Percentiles rank a stretch among this genome's conserved stretches.
phyloP scores from a whole-genome alignment of 2,888 invertebrate genomes.

The Athalia circularis region DNA sequence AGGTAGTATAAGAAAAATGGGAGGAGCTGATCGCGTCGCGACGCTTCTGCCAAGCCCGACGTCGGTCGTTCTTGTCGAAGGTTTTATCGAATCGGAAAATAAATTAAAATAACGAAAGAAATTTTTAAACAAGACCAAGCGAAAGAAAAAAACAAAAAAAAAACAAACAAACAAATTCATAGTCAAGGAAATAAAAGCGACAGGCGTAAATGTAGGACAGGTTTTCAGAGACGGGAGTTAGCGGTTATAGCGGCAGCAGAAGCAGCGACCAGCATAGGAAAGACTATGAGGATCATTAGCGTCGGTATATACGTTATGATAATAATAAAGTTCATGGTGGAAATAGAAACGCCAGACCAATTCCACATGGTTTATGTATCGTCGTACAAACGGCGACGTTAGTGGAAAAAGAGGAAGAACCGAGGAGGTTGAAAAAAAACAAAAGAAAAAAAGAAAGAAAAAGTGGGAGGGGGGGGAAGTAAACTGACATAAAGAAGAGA shows the following conservation, averaged over 20 bases:
- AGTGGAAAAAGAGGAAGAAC: neutral
- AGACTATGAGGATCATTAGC: neutral
- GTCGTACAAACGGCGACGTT: conserved; percentile 16
- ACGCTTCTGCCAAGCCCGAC: conserved; percentile 7
- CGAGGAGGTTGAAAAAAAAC: neutral
- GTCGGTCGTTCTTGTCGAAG: neutral
- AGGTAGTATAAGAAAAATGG: neutral
- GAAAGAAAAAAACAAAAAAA: neutral
- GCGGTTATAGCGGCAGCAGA: neutral
- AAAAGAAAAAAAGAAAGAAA: neutral
- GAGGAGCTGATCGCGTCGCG: neutral
- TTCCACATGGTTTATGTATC: conserved; percentile 27
- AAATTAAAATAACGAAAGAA: neutral
- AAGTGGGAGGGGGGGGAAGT: neutral
- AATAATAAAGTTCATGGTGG: conserved; percentile 3
- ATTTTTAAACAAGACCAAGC: neutral
- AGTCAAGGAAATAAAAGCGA: neutral
- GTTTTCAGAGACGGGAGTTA: neutral
- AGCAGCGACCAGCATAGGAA: neutral
- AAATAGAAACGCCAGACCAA: conserved; percentile 23
- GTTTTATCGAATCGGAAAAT: conserved; percentile 39
- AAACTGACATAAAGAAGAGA: conserved; percentile 24
- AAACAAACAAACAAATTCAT: neutral
- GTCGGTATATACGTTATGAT: neutral
- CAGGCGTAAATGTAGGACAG: conserved; percentile 9